Evolutionary conservation across 2,113 vertebrate species (phyloP).

Genomic region (Phycodurus eques): DNA sequence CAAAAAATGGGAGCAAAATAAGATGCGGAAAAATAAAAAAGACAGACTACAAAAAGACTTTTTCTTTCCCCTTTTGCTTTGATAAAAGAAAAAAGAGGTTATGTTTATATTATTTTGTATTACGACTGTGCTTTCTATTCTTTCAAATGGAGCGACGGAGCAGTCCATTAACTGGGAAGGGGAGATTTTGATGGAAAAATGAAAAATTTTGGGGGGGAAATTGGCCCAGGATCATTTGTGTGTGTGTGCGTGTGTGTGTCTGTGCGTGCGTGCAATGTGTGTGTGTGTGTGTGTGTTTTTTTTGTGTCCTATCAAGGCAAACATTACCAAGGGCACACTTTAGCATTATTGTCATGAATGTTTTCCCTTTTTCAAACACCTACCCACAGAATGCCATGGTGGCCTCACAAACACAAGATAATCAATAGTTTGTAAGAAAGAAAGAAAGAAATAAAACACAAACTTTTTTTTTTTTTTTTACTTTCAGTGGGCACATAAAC

Average conservation of each 20-base stretch:
- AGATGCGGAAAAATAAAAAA: constrained; percentile 25
- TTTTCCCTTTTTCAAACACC: not conserved
- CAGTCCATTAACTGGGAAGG: constrained; percentile 54
- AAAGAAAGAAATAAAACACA: not conserved
- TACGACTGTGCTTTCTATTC: constrained; percentile 31
- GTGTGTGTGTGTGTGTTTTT: constrained; percentile 6
- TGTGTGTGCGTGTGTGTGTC: constrained; percentile 22
- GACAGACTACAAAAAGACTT: constrained; percentile 11
- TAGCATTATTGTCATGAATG: constrained; percentile 11
- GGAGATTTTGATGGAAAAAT: constrained; percentile 64
- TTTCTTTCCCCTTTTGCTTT: constrained; percentile 1
- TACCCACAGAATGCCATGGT: constrained; percentile 12
- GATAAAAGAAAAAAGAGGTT: constrained; percentile 37
- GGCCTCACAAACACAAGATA: constrained; percentile 9
- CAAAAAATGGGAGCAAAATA: constrained; percentile 30
- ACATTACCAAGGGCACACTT: constrained; percentile 47
- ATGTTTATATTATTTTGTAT: constrained; percentile 46
- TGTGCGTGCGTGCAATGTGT: constrained; percentile 5
- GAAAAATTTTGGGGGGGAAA: constrained; percentile 42
- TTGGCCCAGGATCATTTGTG: constrained; percentile 11
- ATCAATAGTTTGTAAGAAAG: not conserved
- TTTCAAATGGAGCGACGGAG: constrained; percentile 52
- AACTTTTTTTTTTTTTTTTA: not conserved
- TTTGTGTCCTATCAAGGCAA: constrained; percentile 46
- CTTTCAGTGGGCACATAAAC: not conserved